Evolutionary conservation across 2,888 invertebrate genomes (phyloP).

Genomic region (Alentia gelatinosa): DNA sequence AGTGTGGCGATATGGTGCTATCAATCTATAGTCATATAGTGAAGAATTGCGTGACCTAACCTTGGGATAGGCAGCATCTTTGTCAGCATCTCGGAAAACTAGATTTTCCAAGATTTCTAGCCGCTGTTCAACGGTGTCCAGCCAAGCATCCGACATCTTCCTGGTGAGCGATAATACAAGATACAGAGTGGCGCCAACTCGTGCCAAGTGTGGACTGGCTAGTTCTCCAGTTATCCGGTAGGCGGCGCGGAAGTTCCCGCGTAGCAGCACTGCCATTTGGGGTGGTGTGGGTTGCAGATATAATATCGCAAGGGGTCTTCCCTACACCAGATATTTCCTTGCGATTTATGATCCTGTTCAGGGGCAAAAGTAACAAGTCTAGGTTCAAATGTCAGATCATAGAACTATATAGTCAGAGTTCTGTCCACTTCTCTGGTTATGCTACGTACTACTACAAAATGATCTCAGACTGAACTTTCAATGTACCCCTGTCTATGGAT

Average conservation of each 20-base stretch:
- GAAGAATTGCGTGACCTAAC: slow-evolving; percentile 63
- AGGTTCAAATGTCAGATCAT: too few species aligned
- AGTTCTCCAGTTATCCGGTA: neutral
- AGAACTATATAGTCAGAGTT: too few species aligned
- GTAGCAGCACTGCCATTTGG: neutral
- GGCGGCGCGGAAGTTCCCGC: neutral
- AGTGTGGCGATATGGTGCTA: too few species aligned
- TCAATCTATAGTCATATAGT: neutral
- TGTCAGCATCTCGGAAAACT: slow-evolving; percentile 75
- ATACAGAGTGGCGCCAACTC: neutral
- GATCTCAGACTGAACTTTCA: too few species aligned
- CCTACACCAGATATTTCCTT: too few species aligned
- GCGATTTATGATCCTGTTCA: too few species aligned
- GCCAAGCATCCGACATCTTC: slow-evolving; percentile 59
- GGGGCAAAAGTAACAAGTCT: too few species aligned
- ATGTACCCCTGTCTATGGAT: too few species aligned
- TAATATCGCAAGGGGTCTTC: too few species aligned
- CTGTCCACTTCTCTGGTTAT: too few species aligned
- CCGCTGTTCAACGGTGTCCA: slow-evolving; percentile 69
- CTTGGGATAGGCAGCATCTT: slow-evolving; percentile 76
- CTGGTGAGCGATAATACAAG: slow-evolving; percentile 28
- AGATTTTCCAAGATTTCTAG: slow-evolving; percentile 71
- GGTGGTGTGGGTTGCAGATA: too few species aligned
- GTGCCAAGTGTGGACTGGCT: neutral
- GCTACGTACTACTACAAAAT: too few species aligned